phyloP scores from a whole-genome alignment of 2,113 vertebrate genomes.

The Xiphorhynchus elegans region DNA sequence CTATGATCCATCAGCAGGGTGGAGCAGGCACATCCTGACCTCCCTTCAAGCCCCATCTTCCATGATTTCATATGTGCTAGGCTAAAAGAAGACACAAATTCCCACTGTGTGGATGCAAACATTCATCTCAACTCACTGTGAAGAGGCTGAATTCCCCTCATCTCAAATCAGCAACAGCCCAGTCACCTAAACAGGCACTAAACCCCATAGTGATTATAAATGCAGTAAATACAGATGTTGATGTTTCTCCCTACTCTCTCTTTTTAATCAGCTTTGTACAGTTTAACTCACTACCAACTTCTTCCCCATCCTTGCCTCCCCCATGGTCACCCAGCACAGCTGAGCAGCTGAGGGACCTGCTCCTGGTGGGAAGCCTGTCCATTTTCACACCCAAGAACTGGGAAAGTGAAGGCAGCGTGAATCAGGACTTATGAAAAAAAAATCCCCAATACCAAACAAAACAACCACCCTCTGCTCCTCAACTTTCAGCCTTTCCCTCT shows the following conservation, averaged over 20 bases:
- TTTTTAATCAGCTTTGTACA: not conserved
- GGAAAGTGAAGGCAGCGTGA: not conserved
- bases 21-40: not conserved
- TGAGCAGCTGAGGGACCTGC: rapidly evolving
- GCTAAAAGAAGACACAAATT: not conserved
- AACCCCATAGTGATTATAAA: not conserved
- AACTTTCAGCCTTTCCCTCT: not conserved
- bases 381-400: not conserved
- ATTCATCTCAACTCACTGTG: not conserved
- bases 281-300: not conserved
- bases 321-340: rapidly evolving
- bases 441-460: not conserved
- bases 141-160: not conserved
- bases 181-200: not conserved
- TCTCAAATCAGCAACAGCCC: not conserved
- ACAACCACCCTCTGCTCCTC: not conserved
- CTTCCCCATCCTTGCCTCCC: not conserved
- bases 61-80: not conserved
- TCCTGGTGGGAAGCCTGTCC: not conserved
- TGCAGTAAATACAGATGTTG: not conserved
- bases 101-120: not conserved
- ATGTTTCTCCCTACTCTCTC: not conserved
- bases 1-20: not conserved
- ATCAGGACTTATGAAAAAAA: not conserved
- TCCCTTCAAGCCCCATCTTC: not conserved